Evolutionary conservation across 2,888 invertebrate species (phyloP), one percentile per base, ranked within the genome.

Genomic region (Dicyrtomina minuta): DNA sequence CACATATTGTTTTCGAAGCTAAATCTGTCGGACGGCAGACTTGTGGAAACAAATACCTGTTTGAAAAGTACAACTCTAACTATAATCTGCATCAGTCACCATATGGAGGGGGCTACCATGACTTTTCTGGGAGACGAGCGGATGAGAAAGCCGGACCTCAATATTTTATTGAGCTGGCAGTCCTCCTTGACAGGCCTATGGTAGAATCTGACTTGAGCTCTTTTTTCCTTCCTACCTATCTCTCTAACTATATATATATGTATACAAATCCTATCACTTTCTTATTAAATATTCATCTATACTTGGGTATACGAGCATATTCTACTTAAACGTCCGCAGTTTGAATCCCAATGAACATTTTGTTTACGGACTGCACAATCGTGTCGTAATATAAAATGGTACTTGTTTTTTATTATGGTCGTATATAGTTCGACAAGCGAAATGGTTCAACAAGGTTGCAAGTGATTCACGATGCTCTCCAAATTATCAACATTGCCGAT

Each of bases 401-500:
- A n/a, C n/a, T n/a, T n/a, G n/a, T n/a, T n/a, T n/a, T n/a, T n/a
- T n/a, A n/a, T n/a, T n/a, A n/a, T n/a, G n/a, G n/a, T n/a, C n/a
- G n/a, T n/a, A n/a, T 70, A 12, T 81, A 87, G 87, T 95, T 95
- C 82, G 93, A 93, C 80, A 90, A 91, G 80, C 86, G 95, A 71
- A 94, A 94, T 82, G 92, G 93, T 74, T 93, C 92, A 83, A 60
- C 68, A 17, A 84, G 93, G 74, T 87, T 90, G 17, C 91, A 93
- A 81, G 92, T 94, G 77, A 91, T 96, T 79, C 92, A 95, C 82
- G 96, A 97, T 83, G 93, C 95, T 75, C 91, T 96, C 82, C 94
- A 96, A 87, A 93, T 96, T 78, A 94, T 96, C 78, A 98, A 98
- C 84, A 95, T 97, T 81, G 95, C 96, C 72, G 98, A 98, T 86